Evolutionary conservation across 2,113 vertebrate genomes (phyloP).

Genomic region (Ploceus nigricollis): DNA sequence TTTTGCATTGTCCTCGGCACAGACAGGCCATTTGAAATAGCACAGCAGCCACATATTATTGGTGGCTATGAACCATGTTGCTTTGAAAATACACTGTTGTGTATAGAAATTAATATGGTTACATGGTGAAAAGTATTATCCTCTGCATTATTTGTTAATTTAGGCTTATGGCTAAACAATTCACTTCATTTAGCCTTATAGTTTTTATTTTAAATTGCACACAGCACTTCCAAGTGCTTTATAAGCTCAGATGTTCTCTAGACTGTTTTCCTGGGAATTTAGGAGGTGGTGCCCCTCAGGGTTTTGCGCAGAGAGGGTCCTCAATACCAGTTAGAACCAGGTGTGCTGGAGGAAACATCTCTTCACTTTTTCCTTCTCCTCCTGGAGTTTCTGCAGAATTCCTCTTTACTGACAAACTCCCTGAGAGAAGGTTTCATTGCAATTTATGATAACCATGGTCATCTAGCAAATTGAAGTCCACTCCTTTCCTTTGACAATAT

Average conservation of each 20-base stretch:
- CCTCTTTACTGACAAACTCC: not conserved
- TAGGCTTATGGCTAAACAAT: not conserved
- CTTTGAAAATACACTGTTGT: slow-evolving; percentile 9
- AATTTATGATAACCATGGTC: not conserved
- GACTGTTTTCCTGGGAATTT: not conserved
- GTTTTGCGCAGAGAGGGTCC: not conserved
- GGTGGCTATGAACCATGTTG: not conserved
- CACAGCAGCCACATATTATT: not conserved
- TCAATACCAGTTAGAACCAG: not conserved
- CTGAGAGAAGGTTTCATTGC: not conserved
- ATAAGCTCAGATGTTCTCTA: not conserved
- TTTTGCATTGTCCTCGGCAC: slow-evolving; percentile 39
- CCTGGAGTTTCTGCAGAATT: not conserved
- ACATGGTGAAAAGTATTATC: slow-evolving; percentile 48
- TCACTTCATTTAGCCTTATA: not conserved
- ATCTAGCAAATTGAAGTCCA: not conserved
- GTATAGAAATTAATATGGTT: not conserved
- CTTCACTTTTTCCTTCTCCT: not conserved
- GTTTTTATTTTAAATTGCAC: not conserved
- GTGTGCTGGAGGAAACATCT: not conserved
- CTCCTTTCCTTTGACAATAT: not conserved
- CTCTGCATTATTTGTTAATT: not conserved
- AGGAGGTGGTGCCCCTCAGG: not conserved
- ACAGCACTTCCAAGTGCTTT: not conserved
- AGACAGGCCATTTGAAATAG: not conserved